Evolutionary conservation across 2,888 invertebrate species (phyloP), one percentile per base, ranked within the genome.

Genomic region (Limnephilus rhombicus): DNA sequence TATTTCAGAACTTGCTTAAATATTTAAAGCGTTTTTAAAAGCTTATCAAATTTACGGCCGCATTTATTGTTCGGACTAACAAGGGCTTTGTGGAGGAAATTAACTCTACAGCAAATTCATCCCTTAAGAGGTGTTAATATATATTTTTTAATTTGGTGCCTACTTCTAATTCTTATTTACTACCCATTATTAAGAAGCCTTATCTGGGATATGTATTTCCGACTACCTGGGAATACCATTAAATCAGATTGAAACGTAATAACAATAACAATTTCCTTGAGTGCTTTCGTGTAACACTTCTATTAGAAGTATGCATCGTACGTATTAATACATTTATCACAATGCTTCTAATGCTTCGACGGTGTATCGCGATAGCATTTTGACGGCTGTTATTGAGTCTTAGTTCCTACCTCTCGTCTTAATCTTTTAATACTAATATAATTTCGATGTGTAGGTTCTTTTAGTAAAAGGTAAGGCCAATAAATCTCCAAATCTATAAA

Each of bases 21-120:
- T 88, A 88, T 88, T 88, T 88, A 31, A 88, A 68, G 53, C 68
- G 68, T 88, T 88, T 88, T 88, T 41, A 88, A 88, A 88, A 88
- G 88, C 88, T 88, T 68, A 88, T 88, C 68, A 88, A 68, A 88
- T 88, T 53, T 88, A 88, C 68, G 68, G 18, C 37, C 88, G 41
- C 68, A 88, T 88, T 88, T 68, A 53, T 53, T 88, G 68, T 88
- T 88, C 88, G n/a, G 68, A n/a, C 37, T 88, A 15, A 53, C 15
- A 15, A 15, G 34, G 88, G 53, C 88, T 31, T 68, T 88, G 53
- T 31, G 41, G n/a, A 7, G 31, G 53, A 88, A 53, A 87, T 53
- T 29, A 68, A 88, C 29, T 86, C 3, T 34, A 31, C 29, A 13
- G 34, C 34, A 13, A 82, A 82, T 82, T 34, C 31, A 82, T 34